Base-by-base conservation (phyloP, 2,888 invertebrate genomes). In the Sarcophaga rosellei region DNA sequence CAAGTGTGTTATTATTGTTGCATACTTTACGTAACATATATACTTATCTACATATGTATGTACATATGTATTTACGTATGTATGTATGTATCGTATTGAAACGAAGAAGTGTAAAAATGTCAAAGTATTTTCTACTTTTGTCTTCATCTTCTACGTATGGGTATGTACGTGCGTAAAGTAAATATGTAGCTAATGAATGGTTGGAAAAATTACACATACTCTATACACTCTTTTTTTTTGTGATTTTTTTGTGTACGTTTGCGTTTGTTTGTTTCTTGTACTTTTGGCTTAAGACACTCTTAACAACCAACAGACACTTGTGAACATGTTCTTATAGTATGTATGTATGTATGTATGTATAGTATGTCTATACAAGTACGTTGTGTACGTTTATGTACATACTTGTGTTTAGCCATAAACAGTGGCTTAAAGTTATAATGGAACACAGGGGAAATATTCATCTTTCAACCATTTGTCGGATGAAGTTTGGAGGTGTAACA, bases 131-230 rank as follows among this genome's bases (percentile, higher is more conserved):
- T 53, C 17, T 53, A 15, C 17, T 53, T 53, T 12, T 15, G 12
- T 53, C 17, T 53, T 15, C 53, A 15, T 17, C 12, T 59, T 59
- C 4, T 45, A 63, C 35, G 35, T 35, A 35, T 35, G 35, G 25
- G 35, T 35, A 35, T 35, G 35, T 63, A 81, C 77, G 73, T 85
- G 77, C 69, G 68, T 73, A 73, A 73, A 21, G 66, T 62, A 17
- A 20, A 74, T 66, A 68, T 72, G 23, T 35, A 57, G 73, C 57
- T 12, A 47, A 35, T 35, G 65, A 25, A 35, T 35, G 17, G 20
- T 6, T 66, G 44, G 35, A 66, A 44, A 35, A 53, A 66, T 44
- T 44, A n/a, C n/a, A 53, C 53, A 53, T 53, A 53, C 61, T 45
- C 11, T 73, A 23, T 63, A 61, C 25, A 3, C 17, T 21, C 8